phyloP scores from a whole-genome alignment of 2,888 invertebrate genomes.

The Halocaridina rubra region DNA sequence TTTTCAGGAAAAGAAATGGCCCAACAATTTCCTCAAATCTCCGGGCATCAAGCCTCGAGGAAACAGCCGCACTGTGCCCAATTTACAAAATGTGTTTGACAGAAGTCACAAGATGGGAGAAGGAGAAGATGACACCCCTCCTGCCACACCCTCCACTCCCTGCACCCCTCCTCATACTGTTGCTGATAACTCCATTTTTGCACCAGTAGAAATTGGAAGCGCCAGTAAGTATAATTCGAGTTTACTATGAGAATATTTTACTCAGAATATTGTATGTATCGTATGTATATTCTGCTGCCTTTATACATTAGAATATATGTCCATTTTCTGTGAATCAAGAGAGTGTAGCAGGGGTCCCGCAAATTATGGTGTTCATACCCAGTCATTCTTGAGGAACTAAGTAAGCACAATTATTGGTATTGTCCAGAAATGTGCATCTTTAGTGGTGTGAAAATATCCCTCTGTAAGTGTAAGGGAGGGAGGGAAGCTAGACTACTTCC shows the following conservation, averaged over 20 bases:
- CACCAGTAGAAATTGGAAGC: conserved; percentile 48
- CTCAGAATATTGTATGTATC: no score
- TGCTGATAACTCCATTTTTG: conserved; percentile 39
- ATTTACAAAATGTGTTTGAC: conserved; percentile 67
- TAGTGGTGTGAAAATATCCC: no score
- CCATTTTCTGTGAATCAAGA: no score
- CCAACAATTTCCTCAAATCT: conserved; percentile 86
- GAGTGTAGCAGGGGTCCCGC: no score
- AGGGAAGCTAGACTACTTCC: no score
- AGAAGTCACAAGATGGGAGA: conserved; percentile 28
- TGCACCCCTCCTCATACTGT: conserved; percentile 52
- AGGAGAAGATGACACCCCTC: conserved; percentile 68
- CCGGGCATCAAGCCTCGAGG: conserved; percentile 88
- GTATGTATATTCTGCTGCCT: no score
- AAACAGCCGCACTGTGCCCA: conserved; percentile 70
- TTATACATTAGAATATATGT: no score
- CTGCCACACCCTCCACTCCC: conserved; percentile 70
- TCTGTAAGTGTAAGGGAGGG: no score
- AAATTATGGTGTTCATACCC: no score
- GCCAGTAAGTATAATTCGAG: conserved; percentile 10
- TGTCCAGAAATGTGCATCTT: no score
- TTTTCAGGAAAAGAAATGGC: conserved; percentile 72
- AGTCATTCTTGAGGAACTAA: no score
- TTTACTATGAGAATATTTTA: not conserved
- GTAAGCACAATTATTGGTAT: no score